Conservation (phyloP, 2,888 invertebrate genomes). For the Drosophila testacea region DNA sequence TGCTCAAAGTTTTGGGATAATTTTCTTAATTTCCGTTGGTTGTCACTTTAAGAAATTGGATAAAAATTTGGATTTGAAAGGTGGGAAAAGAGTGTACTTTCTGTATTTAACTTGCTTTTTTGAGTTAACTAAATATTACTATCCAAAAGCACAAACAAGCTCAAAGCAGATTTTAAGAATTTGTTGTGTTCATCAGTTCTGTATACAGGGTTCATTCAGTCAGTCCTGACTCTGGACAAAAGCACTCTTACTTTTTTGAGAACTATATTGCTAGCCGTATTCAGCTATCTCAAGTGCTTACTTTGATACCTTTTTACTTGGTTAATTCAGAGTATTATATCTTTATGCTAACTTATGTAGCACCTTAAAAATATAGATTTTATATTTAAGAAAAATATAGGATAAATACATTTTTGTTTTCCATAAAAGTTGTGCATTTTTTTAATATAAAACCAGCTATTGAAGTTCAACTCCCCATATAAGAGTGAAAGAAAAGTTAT, state of each 20-base stretch:
- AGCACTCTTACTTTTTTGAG: constrained; percentile 5
- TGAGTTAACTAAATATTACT: background rate
- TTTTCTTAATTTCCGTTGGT: background rate
- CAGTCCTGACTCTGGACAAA: background rate
- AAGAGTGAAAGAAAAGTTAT: background rate
- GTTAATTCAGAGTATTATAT: background rate
- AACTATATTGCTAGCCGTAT: background rate
- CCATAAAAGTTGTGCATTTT: too few species aligned
- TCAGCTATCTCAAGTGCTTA: constrained; percentile 3
- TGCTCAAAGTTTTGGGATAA: background rate
- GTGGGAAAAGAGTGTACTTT: background rate
- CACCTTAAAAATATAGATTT: background rate
- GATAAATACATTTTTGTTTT: too few species aligned
- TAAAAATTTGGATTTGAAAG: too few species aligned
- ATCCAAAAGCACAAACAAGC: background rate
- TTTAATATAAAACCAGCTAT: too few species aligned
- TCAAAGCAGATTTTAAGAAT: too few species aligned
- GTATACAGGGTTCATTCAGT: background rate
- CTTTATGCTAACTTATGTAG: background rate
- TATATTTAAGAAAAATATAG: background rate
- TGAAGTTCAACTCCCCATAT: too few species aligned
- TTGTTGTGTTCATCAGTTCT: too few species aligned
- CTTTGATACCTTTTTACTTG: background rate
- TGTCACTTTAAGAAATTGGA: background rate
- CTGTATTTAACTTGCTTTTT: background rate